Evolutionary conservation across 2,888 invertebrate species (phyloP).

Genomic region (Autographa gamma): DNA sequence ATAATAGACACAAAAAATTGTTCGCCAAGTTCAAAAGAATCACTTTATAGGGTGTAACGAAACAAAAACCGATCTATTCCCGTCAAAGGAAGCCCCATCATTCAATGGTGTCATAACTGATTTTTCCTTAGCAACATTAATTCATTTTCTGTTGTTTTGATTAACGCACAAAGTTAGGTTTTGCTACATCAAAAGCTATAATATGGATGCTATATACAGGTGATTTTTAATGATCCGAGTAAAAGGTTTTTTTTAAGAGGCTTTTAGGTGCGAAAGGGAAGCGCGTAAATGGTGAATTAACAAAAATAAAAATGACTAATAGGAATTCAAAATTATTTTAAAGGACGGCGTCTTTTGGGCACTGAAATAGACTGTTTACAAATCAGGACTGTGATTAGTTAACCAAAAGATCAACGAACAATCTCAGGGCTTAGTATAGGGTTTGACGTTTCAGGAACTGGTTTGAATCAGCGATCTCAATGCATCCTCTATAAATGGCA

Average conservation of each 20-base stretch:
- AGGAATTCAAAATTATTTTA: no score
- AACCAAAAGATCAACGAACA: no score
- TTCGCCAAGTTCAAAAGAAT: slow-evolving; percentile 1
- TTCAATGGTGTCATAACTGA: slow-evolving; percentile 24
- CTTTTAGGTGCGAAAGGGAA: no score
- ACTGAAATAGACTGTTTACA: no score
- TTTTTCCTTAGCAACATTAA: slow-evolving; percentile 41
- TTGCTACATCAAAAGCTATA: slow-evolving; percentile 9
- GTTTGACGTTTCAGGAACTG: no score
- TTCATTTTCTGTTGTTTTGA: slow-evolving; percentile 43
- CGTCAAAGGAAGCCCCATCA: slow-evolving; percentile 25
- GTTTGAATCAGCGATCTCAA: background rate
- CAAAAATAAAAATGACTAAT: no score
- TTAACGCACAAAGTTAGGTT: slow-evolving; percentile 18
- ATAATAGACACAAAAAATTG: background rate
- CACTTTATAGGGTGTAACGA: slow-evolving; percentile 15
- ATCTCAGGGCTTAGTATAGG: no score
- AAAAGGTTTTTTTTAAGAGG: no score
- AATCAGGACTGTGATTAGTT: no score
- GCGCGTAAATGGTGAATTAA: no score
- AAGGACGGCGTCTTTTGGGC: no score
- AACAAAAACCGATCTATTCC: slow-evolving; percentile 27
- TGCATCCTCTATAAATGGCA: background rate
- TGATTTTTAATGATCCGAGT: background rate
- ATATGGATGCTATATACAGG: background rate